Base-by-base conservation (phyloP, 1,140 invertebrate species). In the Thaumatotibia leucotreta region DNA sequence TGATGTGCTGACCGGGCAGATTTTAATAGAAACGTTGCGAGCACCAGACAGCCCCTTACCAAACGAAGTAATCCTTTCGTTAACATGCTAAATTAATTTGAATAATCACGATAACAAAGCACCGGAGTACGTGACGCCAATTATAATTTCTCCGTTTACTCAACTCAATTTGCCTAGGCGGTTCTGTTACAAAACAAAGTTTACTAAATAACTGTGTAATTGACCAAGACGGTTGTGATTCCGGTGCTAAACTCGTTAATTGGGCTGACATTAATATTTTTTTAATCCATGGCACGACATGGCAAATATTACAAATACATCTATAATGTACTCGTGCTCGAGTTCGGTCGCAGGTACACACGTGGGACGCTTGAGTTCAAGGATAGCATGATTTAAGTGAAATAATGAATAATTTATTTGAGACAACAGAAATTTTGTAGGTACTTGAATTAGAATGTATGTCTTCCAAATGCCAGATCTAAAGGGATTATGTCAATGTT, bases 151-250 rank as follows among this genome's bases (percentile, higher is more conserved):
- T 17, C 17, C 32, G 35, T 20, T 64, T 64, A 64, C 63, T 35
- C 11, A 64, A 52, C 39, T 49, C 35, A 31, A 54, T 65, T 65
- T 32, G 29, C 29, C 63, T 52, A 50, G 20, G 1, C n/a, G 8
- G 17, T 14, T 52, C 17, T 64, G 14, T 54, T 58, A 58, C 52
- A 58, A 58, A 58, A 58, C 52, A 58, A 58, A 58, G 24, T 58
- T n/a, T 8, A 58, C 24, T n/a, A 58, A 58, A 58, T 58, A 58
- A 31, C 50, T 54, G 45, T 33, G 33, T 63, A 63, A 35, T 63
- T 33, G 61, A 63, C 61, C 31, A 35, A 29, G 22, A 63, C 31
- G 33, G n/a, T 10, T 62, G 22, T 11, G 8, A 35, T 39, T 58
- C 52, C 27, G 39, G 52, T 62, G 14, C 52, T 20, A 22, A 22